These are phyloP conservation scores for Luehdorfia chinensis DNA, from an alignment of 1,140 invertebrate species.

Conservation along the genomic window DNA sequence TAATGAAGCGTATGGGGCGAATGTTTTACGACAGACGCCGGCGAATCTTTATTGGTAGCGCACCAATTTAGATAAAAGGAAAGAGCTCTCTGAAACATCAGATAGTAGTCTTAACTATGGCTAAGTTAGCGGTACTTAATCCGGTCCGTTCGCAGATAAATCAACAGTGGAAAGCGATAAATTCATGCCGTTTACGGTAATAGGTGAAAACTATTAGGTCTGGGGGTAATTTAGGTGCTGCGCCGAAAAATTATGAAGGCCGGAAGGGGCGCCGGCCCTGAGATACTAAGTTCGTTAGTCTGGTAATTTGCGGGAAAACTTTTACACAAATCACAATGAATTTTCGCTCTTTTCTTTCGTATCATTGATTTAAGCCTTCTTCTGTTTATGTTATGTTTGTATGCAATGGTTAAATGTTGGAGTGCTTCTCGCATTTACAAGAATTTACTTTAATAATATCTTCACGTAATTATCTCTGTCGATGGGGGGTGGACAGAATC, in stretches of 20 bases:
- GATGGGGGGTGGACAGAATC: too few species aligned
- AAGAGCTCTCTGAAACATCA: constrained; percentile 72
- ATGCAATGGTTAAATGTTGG: constrained; percentile 1
- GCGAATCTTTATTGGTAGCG: constrained; percentile 74
- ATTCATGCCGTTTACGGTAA: constrained; percentile 65
- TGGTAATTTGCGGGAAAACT: constrained; percentile 32
- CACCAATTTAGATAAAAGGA: constrained; percentile 77
- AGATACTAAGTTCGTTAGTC: constrained; percentile 25
- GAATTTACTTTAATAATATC: too few species aligned
- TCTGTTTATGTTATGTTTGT: background rate
- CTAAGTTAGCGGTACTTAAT: constrained; percentile 76
- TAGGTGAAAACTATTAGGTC: constrained; percentile 76
- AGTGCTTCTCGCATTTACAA: too few species aligned
- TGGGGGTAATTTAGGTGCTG: constrained; percentile 59
- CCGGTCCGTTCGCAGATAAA: constrained; percentile 66
- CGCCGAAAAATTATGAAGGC: constrained; percentile 65
- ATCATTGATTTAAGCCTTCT: constrained; percentile 11
- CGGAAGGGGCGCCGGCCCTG: constrained; percentile 28
- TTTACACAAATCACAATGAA: constrained; percentile 18
- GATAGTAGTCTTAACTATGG: constrained; percentile 76
- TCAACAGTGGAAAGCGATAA: constrained; percentile 73
- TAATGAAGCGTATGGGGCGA: constrained; percentile 76
- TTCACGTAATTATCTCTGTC: too few species aligned
- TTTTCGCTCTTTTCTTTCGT: constrained; percentile 4
- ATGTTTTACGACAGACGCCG: constrained; percentile 73